Evolutionary conservation across 2,888 invertebrate species (phyloP).

Genomic region (Exephanes ischioxanthus): DNA sequence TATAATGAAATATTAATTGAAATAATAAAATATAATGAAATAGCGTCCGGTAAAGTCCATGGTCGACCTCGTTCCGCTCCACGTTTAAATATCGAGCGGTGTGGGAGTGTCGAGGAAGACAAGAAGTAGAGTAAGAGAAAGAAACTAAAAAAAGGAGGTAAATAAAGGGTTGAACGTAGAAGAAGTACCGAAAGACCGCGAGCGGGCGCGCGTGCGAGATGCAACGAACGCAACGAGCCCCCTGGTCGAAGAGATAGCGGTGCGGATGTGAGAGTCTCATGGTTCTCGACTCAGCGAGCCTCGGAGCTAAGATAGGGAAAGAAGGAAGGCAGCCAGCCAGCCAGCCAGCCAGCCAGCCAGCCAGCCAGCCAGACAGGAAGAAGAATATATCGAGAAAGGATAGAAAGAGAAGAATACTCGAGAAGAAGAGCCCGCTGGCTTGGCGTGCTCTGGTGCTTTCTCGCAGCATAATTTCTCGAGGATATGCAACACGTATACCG

Average conservation of each 20-base stretch:
- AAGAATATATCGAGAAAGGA: conserved; percentile 36
- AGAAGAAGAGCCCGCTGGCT: conserved; percentile 28
- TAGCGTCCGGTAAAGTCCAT: neutral
- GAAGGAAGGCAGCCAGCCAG: conserved; percentile 29
- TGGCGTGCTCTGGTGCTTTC: conserved; percentile 39
- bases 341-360: too few relatives aligned
- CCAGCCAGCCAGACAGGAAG: neutral
- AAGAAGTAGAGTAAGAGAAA: conserved; percentile 23
- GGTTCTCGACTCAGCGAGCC: conserved; percentile 33
- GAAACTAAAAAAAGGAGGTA: conserved; percentile 28
- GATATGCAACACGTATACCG: conserved; percentile 37
- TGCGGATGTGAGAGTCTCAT: conserved; percentile 35
- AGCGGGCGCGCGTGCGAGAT: neutral
- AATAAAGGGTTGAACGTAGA: conserved; percentile 57
- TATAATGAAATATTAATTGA: neutral
- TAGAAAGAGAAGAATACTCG: conserved; percentile 33
- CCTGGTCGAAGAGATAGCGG: conserved; percentile 55
- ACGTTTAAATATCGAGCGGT: conserved; percentile 1
- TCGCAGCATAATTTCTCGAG: conserved; percentile 40
- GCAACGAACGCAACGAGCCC: conserved; percentile 54
- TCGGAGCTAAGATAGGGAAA: conserved; percentile 44
- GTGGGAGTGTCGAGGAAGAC: conserved; percentile 27
- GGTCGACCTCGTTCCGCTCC: neutral
- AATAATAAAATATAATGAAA: neutral
- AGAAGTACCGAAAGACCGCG: conserved; percentile 36